Evolutionary conservation across 1,140 invertebrate genomes (phyloP), one percentile per base, ranked within the genome.

Genomic region (Druon quercuslanigerum): DNA sequence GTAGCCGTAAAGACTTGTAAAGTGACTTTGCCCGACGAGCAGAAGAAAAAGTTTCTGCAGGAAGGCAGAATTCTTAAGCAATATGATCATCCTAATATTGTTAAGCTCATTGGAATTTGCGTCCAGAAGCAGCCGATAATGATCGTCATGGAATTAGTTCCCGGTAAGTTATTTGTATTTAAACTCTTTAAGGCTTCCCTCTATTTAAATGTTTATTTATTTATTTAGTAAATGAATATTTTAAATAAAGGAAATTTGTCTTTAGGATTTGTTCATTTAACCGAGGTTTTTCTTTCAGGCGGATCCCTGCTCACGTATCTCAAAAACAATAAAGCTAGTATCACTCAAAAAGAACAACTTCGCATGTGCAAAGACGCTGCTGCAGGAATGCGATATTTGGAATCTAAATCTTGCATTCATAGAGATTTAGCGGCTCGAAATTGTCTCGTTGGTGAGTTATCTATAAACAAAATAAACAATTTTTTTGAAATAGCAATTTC

Each of bases 91-190:
- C 97, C 97, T 0, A 99, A 99, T 90, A 97, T 98, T 83, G 97
- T 98, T 9, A 95, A 97, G 85, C 94, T 99, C n/a, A 98, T 99
- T 82, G 98, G 98, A 20, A 99, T 99, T 83, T 98, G 98, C 85
- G 98, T 99, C 70, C 97, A 99, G 88, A 98, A 99, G 86, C 98
- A 99, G 86, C 98, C 98, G 0, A 98, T 99, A 71, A 99, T 99
- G 98, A 99, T 99, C 86, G 97, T 99, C 20, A 99, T 99, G 98
- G 98, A 99, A 92, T 92, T 98, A 74, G 97, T 99, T n/a, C 94
- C 96, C 82, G 97, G 97, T 97, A 90, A 87, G 84, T 71, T 50
- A 54, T 16, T 40, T 80, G 66, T 51, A 11, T 51, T 33, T 33
- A 46, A 40, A 33, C 40, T 76, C n/a, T 71, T 70, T 46, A 50